Conservation (phyloP, 2,888 invertebrate species). For the Coremacera marginata region DNA sequence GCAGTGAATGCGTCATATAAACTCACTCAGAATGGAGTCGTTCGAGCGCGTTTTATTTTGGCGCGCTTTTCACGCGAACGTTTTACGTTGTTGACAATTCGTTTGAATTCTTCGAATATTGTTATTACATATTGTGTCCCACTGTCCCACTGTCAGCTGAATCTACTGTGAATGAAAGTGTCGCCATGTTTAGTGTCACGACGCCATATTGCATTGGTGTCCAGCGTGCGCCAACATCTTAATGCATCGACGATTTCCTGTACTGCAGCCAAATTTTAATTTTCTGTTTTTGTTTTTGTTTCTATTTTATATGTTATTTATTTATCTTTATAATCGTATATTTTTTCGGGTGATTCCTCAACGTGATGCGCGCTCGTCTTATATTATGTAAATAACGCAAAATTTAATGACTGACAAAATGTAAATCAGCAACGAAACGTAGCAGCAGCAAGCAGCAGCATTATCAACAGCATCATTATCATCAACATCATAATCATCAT, state of each 20-base stretch:
- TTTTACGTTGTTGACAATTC: no score
- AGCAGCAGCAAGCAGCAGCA: neutral
- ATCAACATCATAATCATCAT: no score
- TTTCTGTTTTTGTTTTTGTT: neutral
- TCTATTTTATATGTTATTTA: neutral
- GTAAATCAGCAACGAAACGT: no score
- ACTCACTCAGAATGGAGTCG: no score
- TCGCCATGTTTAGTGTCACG: neutral
- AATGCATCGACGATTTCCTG: conserved; percentile 10
- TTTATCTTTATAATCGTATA: neutral
- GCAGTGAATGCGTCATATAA: no score
- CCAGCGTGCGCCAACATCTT: neutral
- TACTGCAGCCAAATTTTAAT: neutral
- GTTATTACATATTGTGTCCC: no score
- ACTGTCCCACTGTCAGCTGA: neutral
- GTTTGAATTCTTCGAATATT: no score
- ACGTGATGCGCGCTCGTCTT: neutral
- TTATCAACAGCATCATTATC: neutral
- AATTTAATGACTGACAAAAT: no score
- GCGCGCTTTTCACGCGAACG: no score
- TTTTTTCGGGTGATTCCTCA: neutral
- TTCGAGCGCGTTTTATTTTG: no score
- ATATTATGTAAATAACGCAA: neutral
- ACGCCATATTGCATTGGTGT: neutral
- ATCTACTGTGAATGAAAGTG: conserved; percentile 9